Evolutionary conservation across 2,113 vertebrate genomes (phyloP).

Genomic region (Scalopus aquaticus): DNA sequence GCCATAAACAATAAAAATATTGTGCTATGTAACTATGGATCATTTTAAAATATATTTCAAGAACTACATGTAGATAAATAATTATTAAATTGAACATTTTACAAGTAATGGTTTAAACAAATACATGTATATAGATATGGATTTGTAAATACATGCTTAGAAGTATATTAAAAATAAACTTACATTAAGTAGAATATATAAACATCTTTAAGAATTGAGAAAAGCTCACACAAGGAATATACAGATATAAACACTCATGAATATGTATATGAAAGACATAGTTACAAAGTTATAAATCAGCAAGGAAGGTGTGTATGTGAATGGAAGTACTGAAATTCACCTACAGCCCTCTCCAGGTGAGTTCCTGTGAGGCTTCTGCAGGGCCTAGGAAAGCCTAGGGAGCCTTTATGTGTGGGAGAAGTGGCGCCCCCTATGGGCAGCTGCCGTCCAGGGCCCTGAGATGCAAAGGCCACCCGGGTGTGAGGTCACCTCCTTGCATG

Average conservation of each 20-base stretch:
- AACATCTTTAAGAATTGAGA: neutral
- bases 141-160: neutral
- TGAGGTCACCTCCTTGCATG: too few species aligned
- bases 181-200: neutral
- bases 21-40: neutral
- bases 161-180: neutral
- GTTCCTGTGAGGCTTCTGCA: neutral
- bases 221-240: neutral
- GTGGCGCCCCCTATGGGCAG: neutral
- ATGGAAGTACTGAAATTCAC: neutral
- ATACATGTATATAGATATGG: neutral
- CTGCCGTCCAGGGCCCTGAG: neutral
- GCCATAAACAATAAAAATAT: neutral
- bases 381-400: neutral
- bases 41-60: neutral
- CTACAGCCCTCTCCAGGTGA: rapidly evolving
- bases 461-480: too few species aligned
- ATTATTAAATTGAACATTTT: too few species aligned
- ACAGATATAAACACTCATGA: neutral
- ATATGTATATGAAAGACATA: neutral
- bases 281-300: neutral
- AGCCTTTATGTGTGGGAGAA: neutral
- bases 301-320: neutral
- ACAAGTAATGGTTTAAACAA: too few species aligned
- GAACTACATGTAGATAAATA: neutral